These are phyloP conservation scores for Dicaeum eximium DNA, from an alignment of 2,113 vertebrate species.

Conservation along the genomic window DNA sequence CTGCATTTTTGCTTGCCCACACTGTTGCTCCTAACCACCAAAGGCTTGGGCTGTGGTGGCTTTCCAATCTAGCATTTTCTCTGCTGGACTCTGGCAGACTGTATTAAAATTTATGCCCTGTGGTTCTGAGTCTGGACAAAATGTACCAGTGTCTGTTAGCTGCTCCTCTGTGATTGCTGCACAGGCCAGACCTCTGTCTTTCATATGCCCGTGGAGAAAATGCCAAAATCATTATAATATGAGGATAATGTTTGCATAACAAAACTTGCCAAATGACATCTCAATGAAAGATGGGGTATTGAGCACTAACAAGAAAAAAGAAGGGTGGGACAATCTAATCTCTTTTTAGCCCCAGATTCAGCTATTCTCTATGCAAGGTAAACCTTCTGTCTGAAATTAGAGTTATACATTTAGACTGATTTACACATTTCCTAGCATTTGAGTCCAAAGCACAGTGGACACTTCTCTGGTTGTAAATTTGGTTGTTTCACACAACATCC, in stretches of 20 bases:
- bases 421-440: background rate
- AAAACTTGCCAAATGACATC: background rate
- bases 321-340: background rate
- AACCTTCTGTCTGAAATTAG: background rate
- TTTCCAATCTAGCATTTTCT: background rate
- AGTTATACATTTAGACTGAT: background rate
- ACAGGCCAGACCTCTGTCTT: background rate
- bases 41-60: background rate
- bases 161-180: background rate
- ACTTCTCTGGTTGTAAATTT: background rate
- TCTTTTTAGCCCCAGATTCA: background rate
- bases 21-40: background rate
- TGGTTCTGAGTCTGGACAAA: slow-evolving; percentile 33
- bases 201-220: slow-evolving; percentile 1
- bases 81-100: background rate
- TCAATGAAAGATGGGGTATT: background rate
- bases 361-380: background rate
- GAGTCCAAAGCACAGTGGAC: background rate
- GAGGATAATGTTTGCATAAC: background rate
- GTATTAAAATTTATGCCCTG: slow-evolving; percentile 29
- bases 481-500: background rate
- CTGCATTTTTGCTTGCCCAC: background rate
- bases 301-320: background rate
- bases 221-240: background rate
- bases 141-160: slow-evolving; percentile 19